phyloP scores from a whole-genome alignment of 2,113 vertebrate genomes.

The Orycteropus afer region DNA sequence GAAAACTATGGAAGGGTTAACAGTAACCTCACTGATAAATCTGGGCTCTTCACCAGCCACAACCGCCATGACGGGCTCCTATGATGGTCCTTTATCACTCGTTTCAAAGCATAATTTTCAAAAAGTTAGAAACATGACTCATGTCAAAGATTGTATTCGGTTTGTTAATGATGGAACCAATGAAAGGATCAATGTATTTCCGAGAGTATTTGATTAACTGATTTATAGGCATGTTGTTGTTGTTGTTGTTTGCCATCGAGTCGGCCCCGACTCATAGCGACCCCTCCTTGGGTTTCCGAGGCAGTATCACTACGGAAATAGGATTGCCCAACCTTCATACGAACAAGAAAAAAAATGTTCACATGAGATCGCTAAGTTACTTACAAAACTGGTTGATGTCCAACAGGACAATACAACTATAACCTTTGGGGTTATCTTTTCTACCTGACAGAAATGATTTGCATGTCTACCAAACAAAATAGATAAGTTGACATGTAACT shows the following conservation, averaged over 20 bases:
- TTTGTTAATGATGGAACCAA: background rate
- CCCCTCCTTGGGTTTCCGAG: no score
- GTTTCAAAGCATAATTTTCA: constrained; percentile 25
- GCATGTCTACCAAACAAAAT: background rate
- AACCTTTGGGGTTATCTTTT: background rate
- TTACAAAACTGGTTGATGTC: background rate
- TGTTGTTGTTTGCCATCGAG: background rate
- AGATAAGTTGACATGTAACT: background rate
- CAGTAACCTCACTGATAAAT: background rate
- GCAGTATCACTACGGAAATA: no score
- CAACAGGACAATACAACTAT: background rate
- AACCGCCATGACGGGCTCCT: background rate
- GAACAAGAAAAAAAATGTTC: background rate
- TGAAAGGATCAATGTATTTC: background rate
- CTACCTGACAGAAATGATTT: background rate
- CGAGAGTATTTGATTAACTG: background rate
- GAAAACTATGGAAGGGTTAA: background rate
- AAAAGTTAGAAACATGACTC: background rate
- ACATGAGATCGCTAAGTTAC: background rate
- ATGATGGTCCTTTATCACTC: background rate
- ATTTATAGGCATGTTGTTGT: background rate
- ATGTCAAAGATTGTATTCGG: background rate
- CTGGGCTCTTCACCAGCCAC: background rate
- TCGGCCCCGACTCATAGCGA: no score
- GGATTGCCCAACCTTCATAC: no score